Conservation (phyloP, 1,140 invertebrate genomes). For the Conus betulinus region DNA sequence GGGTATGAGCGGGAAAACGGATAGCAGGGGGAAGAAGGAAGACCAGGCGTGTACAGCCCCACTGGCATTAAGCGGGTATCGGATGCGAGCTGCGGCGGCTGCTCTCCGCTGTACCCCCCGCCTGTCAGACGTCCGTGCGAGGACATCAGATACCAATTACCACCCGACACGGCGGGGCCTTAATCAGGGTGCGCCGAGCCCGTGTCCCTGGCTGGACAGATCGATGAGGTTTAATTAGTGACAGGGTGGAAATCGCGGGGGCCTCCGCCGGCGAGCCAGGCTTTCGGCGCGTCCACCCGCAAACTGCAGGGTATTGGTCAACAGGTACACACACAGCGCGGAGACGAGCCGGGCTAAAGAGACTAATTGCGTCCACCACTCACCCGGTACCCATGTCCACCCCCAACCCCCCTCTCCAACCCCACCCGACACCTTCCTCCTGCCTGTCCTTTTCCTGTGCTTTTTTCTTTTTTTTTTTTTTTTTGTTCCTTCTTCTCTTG, state of each 20-base stretch:
- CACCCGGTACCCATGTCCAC: not conserved
- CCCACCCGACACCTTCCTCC: not conserved
- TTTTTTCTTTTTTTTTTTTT: not conserved
- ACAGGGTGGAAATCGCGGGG: not conserved
- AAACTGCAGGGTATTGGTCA: conserved; percentile 8
- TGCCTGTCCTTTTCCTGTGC: not conserved
- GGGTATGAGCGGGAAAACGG: not conserved
- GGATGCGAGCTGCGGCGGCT: not conserved
- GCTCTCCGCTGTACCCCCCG: not conserved
- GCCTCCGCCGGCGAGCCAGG: not conserved
- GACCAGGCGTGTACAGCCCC: not conserved
- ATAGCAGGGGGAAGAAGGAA: not conserved
- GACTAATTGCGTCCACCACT: not conserved
- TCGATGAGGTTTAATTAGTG: conserved; percentile 30
- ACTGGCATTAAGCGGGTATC: conserved; percentile 11
- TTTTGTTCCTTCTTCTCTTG: not conserved
- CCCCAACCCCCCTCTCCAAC: not conserved
- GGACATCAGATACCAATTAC: conserved; percentile 21
- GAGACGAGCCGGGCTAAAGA: not conserved
- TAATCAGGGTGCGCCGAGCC: not conserved
- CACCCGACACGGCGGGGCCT: not conserved
- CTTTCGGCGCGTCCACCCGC: not conserved
- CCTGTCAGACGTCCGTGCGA: not conserved
- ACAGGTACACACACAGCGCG: not conserved
- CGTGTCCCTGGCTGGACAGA: not conserved